Conservation (phyloP, 2,888 invertebrate genomes). For the Parochlus steinenii region DNA sequence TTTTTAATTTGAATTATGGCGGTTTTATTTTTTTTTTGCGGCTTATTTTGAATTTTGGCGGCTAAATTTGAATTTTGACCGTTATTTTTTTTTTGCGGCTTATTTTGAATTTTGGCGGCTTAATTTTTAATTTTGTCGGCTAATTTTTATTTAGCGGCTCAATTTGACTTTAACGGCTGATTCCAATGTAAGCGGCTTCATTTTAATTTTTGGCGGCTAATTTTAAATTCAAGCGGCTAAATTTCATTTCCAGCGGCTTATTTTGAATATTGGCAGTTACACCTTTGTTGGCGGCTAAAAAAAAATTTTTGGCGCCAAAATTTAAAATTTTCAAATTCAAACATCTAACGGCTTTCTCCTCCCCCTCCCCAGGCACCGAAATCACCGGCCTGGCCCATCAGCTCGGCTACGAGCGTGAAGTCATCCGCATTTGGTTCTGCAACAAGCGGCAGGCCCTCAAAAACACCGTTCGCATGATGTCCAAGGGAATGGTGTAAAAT, state of each 20-base stretch:
- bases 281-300: too few species aligned
- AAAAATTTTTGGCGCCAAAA: too few species aligned
- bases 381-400: slow-evolving; percentile 91
- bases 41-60: slow-evolving; percentile 1
- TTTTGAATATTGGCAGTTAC: too few species aligned
- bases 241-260: too few species aligned
- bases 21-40: slow-evolving; percentile 10
- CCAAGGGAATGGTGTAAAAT: slow-evolving; percentile 71
- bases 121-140: slow-evolving; percentile 1
- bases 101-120: not conserved
- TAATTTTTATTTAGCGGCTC: slow-evolving; percentile 10
- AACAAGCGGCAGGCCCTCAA: slow-evolving; percentile 96
- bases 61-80: not conserved
- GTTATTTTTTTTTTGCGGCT: slow-evolving; percentile 9
- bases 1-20: slow-evolving; percentile 1
- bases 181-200: too few species aligned
- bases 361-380: slow-evolving; percentile 71
- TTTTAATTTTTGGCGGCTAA: too few species aligned
- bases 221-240: too few species aligned
- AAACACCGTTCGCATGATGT: slow-evolving; percentile 94
- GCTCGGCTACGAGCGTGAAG: slow-evolving; percentile 92
- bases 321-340: not conserved
- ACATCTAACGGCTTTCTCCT: not conserved
- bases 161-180: slow-evolving; percentile 1
- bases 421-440: slow-evolving; percentile 98